Evolutionary conservation across 2,113 vertebrate genomes (phyloP), one percentile per base, ranked within the genome.

Genomic region (Callospermophilus lateralis): DNA sequence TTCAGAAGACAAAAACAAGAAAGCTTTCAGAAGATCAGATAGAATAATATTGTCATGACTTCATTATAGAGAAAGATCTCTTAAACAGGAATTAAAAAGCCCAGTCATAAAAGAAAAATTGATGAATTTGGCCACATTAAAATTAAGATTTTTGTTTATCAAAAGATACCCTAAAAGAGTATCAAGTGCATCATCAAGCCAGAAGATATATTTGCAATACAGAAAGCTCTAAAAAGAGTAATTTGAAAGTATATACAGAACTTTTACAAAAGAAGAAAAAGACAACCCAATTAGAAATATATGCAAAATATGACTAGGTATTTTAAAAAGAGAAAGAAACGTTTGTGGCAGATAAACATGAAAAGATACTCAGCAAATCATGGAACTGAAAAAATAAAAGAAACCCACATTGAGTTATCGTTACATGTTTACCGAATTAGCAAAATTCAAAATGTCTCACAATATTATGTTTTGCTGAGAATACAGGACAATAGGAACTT

Each of bases 341-440:
- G 61, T 84, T 72, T 85, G n/a, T 94, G 48, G 26, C 12, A 88
- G 51, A 81, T 83, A 93, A 96, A 83, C 20, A 34, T 68, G n/a
- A 96, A 85, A 92, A 84, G 11, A 84, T 94, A 12, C 48, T 89
- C 30, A 94, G 67, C 51, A 94, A 76, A 84, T 93, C 72, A 86
- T 61, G 74, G 48, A 92, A 92, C 39, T 96, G 20, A 4, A 63
- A 61, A 63, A 63, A 63, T n/a, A n/a, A n/a, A n/a, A n/a, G n/a
- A 92, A 96, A 39, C 61, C 15, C 32, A 94, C 65, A 90, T 0
- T 93, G 53, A 92, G 3, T 6, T 94, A 84, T 32, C 15, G 32
- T 89, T 94, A 83, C 3, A 91, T 9, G 65, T 78, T 9, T 11
- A 93, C n/a, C 20, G 74, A 19, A 73, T 92, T 48, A 77, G 65